phyloP scores from a whole-genome alignment of 2,113 vertebrate genomes.

The Bungarus multicinctus region DNA sequence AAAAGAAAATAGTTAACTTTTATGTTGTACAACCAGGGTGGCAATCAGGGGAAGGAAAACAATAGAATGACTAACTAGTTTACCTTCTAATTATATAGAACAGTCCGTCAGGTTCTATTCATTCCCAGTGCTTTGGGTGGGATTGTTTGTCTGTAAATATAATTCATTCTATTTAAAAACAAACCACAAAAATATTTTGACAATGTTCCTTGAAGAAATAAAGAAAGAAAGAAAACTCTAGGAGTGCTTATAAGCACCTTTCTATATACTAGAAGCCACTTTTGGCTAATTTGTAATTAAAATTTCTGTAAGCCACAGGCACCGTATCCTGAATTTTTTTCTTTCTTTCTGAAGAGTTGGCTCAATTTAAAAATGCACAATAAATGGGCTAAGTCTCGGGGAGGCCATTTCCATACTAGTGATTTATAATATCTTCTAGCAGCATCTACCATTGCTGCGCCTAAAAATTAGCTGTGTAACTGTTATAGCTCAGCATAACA shows the following conservation, averaged over 20 bases:
- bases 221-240: neutral
- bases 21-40: neutral
- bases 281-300: neutral
- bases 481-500: neutral
- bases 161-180: neutral
- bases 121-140: neutral
- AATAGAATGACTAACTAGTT: neutral
- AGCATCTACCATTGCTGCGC: neutral
- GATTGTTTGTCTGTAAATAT: neutral
- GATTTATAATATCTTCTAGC: neutral
- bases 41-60: neutral
- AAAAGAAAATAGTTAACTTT: neutral
- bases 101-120: neutral
- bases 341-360: neutral
- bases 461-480: neutral
- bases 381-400: neutral
- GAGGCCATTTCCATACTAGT: neutral
- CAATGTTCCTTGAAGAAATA: neutral
- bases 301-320: neutral
- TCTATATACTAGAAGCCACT: neutral
- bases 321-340: neutral
- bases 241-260: neutral
- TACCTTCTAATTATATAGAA: neutral
- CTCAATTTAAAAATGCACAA: neutral
- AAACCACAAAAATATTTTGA: neutral